phyloP scores from a whole-genome alignment of 37 sponge, comb jelly and placozoan species.

The Cladorhizidae sp. region DNA sequence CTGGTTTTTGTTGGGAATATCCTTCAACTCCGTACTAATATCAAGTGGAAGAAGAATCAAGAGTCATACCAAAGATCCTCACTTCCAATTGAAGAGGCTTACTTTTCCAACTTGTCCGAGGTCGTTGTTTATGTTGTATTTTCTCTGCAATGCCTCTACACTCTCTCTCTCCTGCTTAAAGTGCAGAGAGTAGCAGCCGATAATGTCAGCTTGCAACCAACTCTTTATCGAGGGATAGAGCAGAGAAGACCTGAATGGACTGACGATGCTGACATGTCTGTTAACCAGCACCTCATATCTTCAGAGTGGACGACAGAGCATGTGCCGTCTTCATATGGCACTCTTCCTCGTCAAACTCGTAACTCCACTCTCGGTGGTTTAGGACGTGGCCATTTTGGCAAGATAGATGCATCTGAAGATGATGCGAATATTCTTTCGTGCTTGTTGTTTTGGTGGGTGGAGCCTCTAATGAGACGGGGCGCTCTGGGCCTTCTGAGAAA shows the following conservation, averaged over 20 bases:
- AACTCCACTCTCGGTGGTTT: background rate
- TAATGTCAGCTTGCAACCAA: background rate
- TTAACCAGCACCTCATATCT: conserved; percentile 24
- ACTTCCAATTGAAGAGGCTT: background rate
- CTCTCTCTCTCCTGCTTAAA: conserved; percentile 38
- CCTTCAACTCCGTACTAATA: conserved; percentile 31
- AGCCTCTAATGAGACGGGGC: conserved; percentile 77
- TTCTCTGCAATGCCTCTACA: conserved; percentile 55
- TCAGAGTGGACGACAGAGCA: background rate
- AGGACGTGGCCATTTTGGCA: background rate
- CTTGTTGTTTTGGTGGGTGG: conserved; percentile 84
- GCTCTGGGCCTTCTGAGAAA: conserved; percentile 46
- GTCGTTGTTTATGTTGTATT: conserved; percentile 36
- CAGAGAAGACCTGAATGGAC: background rate
- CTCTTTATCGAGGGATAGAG: background rate
- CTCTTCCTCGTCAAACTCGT: background rate
- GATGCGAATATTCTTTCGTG: conserved; percentile 61
- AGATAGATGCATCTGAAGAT: conserved; percentile 57
- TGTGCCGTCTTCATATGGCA: conserved; percentile 8
- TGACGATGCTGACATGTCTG: conserved; percentile 31
- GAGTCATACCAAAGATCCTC: background rate
- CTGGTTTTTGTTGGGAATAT: conserved; percentile 33
- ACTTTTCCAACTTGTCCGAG: conserved; percentile 32
- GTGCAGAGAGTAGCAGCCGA: conserved; percentile 21
- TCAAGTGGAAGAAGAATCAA: conserved; percentile 10